phyloP scores from a whole-genome alignment of 2,113 vertebrate genomes.

The Psittacula cyanocephala region DNA sequence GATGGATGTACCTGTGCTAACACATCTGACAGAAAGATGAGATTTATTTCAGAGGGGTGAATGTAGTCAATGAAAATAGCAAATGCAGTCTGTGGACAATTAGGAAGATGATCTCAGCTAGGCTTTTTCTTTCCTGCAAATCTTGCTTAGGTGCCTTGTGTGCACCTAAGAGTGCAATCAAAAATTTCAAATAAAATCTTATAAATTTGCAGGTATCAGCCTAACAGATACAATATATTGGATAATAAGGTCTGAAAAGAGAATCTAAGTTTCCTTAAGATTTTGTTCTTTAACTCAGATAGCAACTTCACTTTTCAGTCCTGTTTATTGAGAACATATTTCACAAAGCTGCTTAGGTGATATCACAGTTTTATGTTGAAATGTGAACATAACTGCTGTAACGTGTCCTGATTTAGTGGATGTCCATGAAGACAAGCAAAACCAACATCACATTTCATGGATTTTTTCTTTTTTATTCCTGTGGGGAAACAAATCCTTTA shows the following conservation, averaged over 20 bases:
- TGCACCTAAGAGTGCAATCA: background rate
- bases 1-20: background rate
- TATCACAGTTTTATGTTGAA: slow-evolving; percentile 33
- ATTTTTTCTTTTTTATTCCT: slow-evolving; percentile 3
- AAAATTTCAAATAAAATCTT: background rate
- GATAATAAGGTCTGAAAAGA: background rate
- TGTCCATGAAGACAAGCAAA: background rate
- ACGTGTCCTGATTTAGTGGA: slow-evolving; percentile 49
- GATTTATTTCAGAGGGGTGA: background rate
- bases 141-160: background rate
- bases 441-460: slow-evolving; percentile 43
- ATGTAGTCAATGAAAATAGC: background rate
- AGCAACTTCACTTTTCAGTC: background rate
- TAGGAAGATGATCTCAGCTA: background rate
- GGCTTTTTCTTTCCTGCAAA: background rate
- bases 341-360: slow-evolving; percentile 23
- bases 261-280: background rate
- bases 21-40: background rate
- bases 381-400: background rate
- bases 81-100: background rate
- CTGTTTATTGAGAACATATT: slow-evolving; percentile 28
- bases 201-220: background rate
- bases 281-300: background rate
- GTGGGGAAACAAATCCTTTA: background rate
- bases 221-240: background rate